These are phyloP conservation scores for Eremophila alpestris DNA, from an alignment of 2,797 vertebrate species.

Conservation along the genomic window DNA sequence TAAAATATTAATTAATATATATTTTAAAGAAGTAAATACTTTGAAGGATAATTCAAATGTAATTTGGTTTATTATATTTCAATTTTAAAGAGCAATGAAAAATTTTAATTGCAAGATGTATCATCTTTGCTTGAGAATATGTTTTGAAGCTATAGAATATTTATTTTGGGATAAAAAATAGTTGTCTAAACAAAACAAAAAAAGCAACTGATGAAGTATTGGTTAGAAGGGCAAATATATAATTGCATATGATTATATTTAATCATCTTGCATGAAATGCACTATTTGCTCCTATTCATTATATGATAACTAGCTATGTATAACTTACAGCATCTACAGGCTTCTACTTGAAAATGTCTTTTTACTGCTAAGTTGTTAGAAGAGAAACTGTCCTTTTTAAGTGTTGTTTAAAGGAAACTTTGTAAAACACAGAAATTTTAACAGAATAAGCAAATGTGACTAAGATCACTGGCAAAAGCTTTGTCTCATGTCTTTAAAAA, in stretches of 20 bases:
- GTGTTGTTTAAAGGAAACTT: not conserved
- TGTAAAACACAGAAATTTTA: not conserved
- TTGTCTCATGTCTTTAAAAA: not conserved
- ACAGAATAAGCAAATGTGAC: not conserved
- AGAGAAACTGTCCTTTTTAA: not conserved
- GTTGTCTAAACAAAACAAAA: not conserved
- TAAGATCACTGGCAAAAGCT: not conserved
- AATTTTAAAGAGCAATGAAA: slow-evolving; percentile 9
- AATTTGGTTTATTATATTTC: slow-evolving; percentile 42
- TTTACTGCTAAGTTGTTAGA: slow-evolving; percentile 1
- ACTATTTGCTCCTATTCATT: slow-evolving; percentile 11
- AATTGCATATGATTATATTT: not conserved
- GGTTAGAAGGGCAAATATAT: not conserved
- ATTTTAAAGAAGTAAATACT: slow-evolving; percentile 44
- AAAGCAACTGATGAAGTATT: not conserved
- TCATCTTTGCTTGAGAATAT: slow-evolving; percentile 7
- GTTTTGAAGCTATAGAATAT: slow-evolving; percentile 41
- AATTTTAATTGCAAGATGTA: slow-evolving; percentile 23
- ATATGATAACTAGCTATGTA: not conserved
- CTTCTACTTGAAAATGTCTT: slow-evolving; percentile 40
- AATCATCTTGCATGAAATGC: not conserved
- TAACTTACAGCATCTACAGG: not conserved
- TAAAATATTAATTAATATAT: slow-evolving; percentile 51
- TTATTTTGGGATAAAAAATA: slow-evolving; percentile 52
- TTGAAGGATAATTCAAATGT: slow-evolving; percentile 8